phyloP scores from a whole-genome alignment of 2,113 vertebrate genomes.

The Xenopus borealis region DNA sequence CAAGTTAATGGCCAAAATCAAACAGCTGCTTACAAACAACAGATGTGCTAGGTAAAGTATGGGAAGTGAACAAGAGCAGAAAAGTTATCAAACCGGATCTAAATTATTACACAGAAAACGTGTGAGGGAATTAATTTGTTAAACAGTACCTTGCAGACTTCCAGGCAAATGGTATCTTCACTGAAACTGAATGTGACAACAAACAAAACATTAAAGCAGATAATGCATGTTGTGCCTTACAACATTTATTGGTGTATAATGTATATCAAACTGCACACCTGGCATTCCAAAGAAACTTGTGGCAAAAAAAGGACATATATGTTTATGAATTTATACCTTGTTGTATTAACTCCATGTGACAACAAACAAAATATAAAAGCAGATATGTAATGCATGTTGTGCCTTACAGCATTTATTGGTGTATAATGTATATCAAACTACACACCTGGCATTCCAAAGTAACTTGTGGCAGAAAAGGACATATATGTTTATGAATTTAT shows the following conservation, averaged over 20 bases:
- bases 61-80: constrained; percentile 1
- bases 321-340: too few species aligned
- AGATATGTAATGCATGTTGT: not conserved
- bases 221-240: not conserved
- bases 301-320: too few species aligned
- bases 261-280: too few species aligned
- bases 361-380: not conserved
- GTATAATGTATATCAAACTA: too few species aligned
- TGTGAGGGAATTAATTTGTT: not conserved
- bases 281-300: too few species aligned
- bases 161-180: not conserved
- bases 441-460: too few species aligned
- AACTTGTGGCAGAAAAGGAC: too few species aligned
- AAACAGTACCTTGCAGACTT: not conserved
- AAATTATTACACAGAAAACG: not conserved
- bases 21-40: constrained; percentile 44
- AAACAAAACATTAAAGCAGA: not conserved
- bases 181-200: not conserved
- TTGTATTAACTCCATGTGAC: not conserved
- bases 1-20: constrained; percentile 34
- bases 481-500: too few species aligned
- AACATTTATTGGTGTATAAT: too few species aligned
- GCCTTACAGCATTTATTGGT: too few species aligned
- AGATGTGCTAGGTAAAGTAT: constrained; percentile 29
- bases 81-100: not conserved